phyloP scores from a whole-genome alignment of 2,797 vertebrate genomes.

The Lindbergichthys nudifrons region DNA sequence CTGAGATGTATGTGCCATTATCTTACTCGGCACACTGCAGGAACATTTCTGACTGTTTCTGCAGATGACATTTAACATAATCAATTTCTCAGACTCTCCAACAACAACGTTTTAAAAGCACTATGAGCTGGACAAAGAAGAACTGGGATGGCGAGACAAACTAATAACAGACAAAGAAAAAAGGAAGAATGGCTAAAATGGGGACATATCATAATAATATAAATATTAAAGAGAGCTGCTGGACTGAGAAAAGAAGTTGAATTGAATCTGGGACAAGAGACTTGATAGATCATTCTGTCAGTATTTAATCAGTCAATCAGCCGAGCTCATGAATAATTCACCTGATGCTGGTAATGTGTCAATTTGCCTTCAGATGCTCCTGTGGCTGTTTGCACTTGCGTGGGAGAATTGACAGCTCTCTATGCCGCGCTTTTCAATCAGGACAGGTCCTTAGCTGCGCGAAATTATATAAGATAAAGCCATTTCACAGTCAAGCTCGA shows the following conservation, averaged over 20 bases:
- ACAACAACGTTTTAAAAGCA: too few relatives aligned
- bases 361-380: constrained; percentile 6
- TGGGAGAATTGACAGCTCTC: constrained; percentile 19
- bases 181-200: neutral
- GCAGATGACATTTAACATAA: too few relatives aligned
- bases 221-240: constrained; percentile 1
- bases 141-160: neutral
- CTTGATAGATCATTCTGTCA: neutral
- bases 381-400: constrained; percentile 14
- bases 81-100: too few relatives aligned
- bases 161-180: neutral
- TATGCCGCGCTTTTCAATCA: constrained; percentile 7
- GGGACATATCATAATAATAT: neutral
- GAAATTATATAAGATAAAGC: constrained; percentile 30
- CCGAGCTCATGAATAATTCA: constrained; percentile 19
- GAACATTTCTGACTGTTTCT: too few relatives aligned
- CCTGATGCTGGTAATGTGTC: constrained; percentile 19
- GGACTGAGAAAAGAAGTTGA: neutral
- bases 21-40: too few relatives aligned
- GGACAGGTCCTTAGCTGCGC: constrained; percentile 3
- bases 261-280: neutral
- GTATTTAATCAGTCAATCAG: constrained; percentile 3
- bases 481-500: constrained; percentile 20
- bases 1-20: too few relatives aligned
- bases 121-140: neutral